These are phyloP conservation scores for Amblyteles armatorius DNA, from an alignment of 2,888 invertebrate species.

Conservation along the genomic window DNA sequence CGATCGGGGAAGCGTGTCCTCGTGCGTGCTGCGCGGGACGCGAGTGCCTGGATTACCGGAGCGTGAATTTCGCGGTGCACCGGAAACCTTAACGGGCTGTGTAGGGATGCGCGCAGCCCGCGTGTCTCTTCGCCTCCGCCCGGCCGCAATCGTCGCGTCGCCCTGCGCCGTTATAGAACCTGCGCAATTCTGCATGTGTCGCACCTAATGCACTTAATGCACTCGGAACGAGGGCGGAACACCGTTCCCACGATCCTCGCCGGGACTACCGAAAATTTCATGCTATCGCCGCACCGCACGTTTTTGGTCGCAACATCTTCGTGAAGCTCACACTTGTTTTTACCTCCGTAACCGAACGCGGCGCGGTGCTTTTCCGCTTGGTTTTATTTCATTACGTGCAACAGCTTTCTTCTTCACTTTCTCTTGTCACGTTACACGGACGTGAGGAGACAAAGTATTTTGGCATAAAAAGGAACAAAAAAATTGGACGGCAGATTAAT, in stretches of 20 bases:
- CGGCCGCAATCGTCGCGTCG: constrained; percentile 59
- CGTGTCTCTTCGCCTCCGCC: constrained; percentile 36
- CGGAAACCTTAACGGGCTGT: constrained; percentile 52
- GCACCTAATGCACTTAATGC: constrained; percentile 62
- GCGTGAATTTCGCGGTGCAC: constrained; percentile 65
- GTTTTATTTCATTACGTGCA: background rate
- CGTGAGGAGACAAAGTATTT: background rate
- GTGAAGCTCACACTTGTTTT: background rate
- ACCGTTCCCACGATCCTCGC: constrained; percentile 38
- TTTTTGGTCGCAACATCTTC: constrained; percentile 1
- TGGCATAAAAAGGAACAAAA: background rate
- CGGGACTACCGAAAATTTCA: constrained; percentile 45
- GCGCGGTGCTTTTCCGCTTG: background rate
- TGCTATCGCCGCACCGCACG: constrained; percentile 9
- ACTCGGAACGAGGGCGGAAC: constrained; percentile 60
- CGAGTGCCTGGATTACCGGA: constrained; percentile 59
- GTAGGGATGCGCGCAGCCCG: constrained; percentile 13
- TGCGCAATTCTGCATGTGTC: constrained; percentile 51
- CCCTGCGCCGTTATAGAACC: constrained; percentile 48
- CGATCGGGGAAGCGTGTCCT: constrained; percentile 43
- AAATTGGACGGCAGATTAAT: background rate
- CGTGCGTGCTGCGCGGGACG: constrained; percentile 33
- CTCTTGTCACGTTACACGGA: background rate
- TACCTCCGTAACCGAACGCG: background rate
- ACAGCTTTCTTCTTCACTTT: background rate